Evolutionary conservation across 2,797 vertebrate genomes (phyloP).

Genomic region (Cryptoprocta ferox): DNA sequence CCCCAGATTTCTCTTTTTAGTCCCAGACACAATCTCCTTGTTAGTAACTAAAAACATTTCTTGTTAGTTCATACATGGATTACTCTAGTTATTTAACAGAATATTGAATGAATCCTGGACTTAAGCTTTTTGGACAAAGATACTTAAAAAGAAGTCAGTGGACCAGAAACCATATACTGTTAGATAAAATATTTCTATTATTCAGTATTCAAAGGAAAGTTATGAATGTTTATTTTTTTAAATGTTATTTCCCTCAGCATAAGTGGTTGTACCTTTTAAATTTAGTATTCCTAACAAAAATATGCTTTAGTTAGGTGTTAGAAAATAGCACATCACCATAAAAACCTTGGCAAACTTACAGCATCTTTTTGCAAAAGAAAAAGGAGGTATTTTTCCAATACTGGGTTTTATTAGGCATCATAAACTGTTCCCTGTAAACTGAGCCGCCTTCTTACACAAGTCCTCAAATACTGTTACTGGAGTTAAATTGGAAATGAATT

Average conservation of each 20-base stretch:
- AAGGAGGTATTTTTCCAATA: not conserved
- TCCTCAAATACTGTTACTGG: conserved; percentile 8
- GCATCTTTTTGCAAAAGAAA: not conserved
- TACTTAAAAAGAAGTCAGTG: conserved; percentile 18
- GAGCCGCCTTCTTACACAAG: not conserved
- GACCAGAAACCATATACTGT: not conserved
- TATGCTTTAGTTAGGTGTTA: conserved; percentile 20
- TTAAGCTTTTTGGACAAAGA: not conserved
- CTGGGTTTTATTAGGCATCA: not conserved
- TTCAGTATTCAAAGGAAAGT: conserved; percentile 31
- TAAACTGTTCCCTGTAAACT: conserved; percentile 4
- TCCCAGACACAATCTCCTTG: not conserved
- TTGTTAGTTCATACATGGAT: not conserved
- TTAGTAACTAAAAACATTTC: not conserved
- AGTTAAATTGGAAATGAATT: conserved; percentile 48
- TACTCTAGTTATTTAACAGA: not conserved
- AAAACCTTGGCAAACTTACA: not conserved
- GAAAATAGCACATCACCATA: not conserved
- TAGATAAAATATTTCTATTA: not conserved
- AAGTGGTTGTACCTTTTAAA: conserved; percentile 11
- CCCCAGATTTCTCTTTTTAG: not conserved
- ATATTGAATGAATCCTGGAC: not conserved
- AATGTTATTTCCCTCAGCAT: not conserved
- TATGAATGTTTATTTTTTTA: not conserved
- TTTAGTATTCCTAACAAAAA: conserved; percentile 37